Percentiles rank a stretch among this genome's conserved stretches.
Conservation (phyloP, 2,113 vertebrate species). For the Gracilinanus agilis region DNA sequence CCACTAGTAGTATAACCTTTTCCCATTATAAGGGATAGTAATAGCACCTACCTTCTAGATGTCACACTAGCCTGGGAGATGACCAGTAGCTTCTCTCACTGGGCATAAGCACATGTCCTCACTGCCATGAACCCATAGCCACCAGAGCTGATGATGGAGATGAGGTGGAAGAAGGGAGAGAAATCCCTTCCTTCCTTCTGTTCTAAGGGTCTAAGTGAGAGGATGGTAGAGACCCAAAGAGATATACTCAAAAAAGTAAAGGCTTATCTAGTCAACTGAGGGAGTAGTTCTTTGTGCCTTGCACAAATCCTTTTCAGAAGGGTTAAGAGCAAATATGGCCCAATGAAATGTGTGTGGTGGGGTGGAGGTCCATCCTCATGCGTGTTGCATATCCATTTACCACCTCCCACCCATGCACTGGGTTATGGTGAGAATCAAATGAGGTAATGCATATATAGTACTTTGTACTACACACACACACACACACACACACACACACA, state of each 20-base stretch:
- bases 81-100: not conserved
- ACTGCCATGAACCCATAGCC: not conserved
- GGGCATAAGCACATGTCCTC: not conserved
- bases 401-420: not conserved
- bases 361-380: not conserved
- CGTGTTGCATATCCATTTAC: not conserved
- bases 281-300: not conserved
- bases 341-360: not conserved
- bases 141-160: not conserved
- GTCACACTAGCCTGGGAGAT: not conserved
- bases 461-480: not conserved
- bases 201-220: not conserved
- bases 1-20: not conserved
- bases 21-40: not conserved
- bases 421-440: not conserved
- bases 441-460: not conserved
- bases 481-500: too few relatives aligned
- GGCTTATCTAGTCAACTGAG: not conserved
- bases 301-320: not conserved
- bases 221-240: not conserved
- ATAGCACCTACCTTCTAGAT: not conserved
- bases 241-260: not conserved
- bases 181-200: too few relatives aligned
- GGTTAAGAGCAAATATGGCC: not conserved
- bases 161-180: too few relatives aligned